phyloP scores from a whole-genome alignment of 1,140 invertebrate species.

The Ceratosolen solmsi region DNA sequence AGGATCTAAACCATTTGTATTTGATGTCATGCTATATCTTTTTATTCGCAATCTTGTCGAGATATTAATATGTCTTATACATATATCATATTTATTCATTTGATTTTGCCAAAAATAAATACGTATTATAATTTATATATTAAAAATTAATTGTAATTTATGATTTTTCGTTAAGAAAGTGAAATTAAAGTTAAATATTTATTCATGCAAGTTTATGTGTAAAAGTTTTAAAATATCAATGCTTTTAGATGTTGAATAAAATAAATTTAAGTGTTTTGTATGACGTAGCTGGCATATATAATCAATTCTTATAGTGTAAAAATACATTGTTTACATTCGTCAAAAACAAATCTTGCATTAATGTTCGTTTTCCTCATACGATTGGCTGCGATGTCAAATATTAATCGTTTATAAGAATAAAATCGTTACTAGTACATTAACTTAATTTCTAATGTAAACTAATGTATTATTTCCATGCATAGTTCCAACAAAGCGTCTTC shows the following conservation, averaged over 20 bases:
- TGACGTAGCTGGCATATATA: neutral
- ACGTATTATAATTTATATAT: too few species aligned
- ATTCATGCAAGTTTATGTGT: neutral
- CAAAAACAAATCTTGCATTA: neutral
- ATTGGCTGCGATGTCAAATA: neutral
- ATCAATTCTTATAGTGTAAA: neutral
- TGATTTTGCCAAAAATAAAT: too few species aligned
- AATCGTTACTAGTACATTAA: neutral
- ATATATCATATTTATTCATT: too few species aligned
- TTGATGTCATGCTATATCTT: too few species aligned
- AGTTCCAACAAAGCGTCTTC: neutral
- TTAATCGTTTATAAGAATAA: conserved; percentile 16
- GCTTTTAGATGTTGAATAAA: neutral
- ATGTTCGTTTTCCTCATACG: neutral
- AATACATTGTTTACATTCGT: neutral
- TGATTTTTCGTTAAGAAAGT: neutral
- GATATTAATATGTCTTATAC: too few species aligned
- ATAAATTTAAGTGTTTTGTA: neutral
- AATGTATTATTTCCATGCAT: neutral
- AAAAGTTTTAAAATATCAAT: neutral
- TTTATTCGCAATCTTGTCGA: too few species aligned
- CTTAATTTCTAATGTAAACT: neutral
- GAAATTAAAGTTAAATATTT: neutral
- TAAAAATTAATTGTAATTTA: too few species aligned
- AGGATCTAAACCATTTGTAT: too few species aligned